phyloP scores from a whole-genome alignment of 2,113 vertebrate genomes.

The Crotalus tigris region DNA sequence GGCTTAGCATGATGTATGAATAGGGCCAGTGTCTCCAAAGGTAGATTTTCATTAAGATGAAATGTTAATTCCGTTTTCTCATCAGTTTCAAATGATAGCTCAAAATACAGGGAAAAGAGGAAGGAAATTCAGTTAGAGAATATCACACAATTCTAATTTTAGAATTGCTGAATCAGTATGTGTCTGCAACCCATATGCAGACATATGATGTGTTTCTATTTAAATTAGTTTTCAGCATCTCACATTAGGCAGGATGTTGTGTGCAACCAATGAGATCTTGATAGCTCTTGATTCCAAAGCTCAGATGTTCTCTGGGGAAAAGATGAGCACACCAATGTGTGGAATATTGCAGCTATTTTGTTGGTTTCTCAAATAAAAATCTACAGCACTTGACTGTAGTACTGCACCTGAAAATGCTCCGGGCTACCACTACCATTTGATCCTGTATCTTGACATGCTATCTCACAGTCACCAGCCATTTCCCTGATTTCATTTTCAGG shows the following conservation, averaged over 20 bases:
- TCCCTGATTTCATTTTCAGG: conserved; percentile 32
- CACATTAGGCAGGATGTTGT: neutral
- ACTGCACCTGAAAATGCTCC: conserved; percentile 3
- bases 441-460: conserved; percentile 12
- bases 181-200: neutral
- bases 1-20: neutral
- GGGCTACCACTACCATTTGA: neutral
- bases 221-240: neutral
- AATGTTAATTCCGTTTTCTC: neutral
- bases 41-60: neutral
- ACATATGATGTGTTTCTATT: neutral
- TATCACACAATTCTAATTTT: neutral
- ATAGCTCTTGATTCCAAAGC: neutral
- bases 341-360: neutral
- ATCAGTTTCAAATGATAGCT: neutral
- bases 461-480: conserved; percentile 1
- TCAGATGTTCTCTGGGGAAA: neutral
- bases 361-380: neutral
- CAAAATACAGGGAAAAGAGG: neutral
- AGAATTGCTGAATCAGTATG: neutral
- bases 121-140: neutral
- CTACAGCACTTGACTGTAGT: neutral
- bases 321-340: neutral
- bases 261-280: neutral
- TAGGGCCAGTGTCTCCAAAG: neutral